Conservation (phyloP, 2,113 vertebrate genomes). For the Zootoca vivipara region DNA sequence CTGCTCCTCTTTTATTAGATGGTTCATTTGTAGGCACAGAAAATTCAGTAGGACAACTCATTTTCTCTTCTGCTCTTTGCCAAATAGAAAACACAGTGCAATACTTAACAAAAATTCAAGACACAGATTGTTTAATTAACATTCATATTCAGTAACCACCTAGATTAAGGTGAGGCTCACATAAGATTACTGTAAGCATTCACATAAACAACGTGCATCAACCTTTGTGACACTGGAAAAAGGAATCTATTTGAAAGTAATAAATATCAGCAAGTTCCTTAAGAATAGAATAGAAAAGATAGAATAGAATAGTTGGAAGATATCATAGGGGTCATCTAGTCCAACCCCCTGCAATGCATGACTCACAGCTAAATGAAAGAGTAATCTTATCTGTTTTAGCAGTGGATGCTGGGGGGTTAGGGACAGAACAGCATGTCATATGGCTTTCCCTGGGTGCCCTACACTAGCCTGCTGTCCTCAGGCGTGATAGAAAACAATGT, state of each 20-base stretch:
- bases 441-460: too few relatives aligned
- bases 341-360: too few relatives aligned
- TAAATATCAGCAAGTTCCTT: constrained; percentile 27
- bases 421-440: too few relatives aligned
- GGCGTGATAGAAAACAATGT: too few relatives aligned
- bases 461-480: too few relatives aligned
- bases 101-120: constrained; percentile 11
- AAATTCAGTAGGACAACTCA: constrained; percentile 56
- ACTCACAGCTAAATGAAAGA: too few relatives aligned
- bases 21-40: constrained; percentile 54
- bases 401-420: too few relatives aligned
- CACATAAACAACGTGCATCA: constrained; percentile 50
- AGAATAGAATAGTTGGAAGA: too few relatives aligned
- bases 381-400: too few relatives aligned
- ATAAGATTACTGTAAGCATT: constrained; percentile 29
- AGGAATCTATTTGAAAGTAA: constrained; percentile 11
- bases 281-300: background rate
- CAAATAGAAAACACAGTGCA: constrained; percentile 45
- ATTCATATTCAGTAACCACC: constrained; percentile 36
- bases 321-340: too few relatives aligned
- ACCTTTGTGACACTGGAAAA: constrained; percentile 45
- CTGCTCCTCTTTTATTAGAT: constrained; percentile 29
- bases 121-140: constrained; percentile 46
- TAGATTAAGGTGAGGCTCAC: constrained; percentile 34
- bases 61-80: constrained; percentile 29